Conservation (phyloP, 2,888 invertebrate genomes). For the Platycheirus albimanus region DNA sequence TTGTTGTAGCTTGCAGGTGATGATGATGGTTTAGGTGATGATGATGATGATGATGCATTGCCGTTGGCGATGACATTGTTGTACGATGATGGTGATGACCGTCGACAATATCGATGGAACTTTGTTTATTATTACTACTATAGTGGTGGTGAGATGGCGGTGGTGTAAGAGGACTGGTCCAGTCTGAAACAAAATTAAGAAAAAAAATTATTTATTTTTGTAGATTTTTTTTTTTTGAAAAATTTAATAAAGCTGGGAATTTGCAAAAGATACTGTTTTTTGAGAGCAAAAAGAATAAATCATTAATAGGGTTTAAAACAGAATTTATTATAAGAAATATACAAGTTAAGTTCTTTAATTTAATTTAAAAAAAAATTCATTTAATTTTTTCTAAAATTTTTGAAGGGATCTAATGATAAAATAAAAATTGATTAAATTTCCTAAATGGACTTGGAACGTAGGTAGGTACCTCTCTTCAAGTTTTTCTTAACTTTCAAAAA, state of each 20-base stretch:
- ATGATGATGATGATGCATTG: conserved; percentile 77
- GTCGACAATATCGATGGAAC: conserved; percentile 79
- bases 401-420: too few relatives aligned
- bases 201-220: conserved; percentile 21
- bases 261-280: not conserved
- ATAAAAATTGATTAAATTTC: too few relatives aligned
- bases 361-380: too few relatives aligned
- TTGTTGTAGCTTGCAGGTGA: conserved; percentile 77
- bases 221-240: not conserved
- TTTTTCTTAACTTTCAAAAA: too few relatives aligned
- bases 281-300: not conserved
- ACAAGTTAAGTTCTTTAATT: too few relatives aligned
- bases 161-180: conserved; percentile 82
- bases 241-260: not conserved
- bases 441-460: too few relatives aligned
- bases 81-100: conserved; percentile 77
- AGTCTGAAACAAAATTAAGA: conserved; percentile 77
- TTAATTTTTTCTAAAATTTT: too few relatives aligned
- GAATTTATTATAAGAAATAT: too few relatives aligned
- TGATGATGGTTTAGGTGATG: conserved; percentile 75
- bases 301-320: too few relatives aligned
- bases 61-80: conserved; percentile 69
- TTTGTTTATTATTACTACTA: conserved; percentile 62
- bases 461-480: too few relatives aligned
- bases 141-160: conserved; percentile 77